A percentile compares a stretch with the other conserved stretches of the same genome.
phyloP scores from a whole-genome alignment of 2,113 vertebrate genomes.

The Heloderma charlesbogerti region DNA sequence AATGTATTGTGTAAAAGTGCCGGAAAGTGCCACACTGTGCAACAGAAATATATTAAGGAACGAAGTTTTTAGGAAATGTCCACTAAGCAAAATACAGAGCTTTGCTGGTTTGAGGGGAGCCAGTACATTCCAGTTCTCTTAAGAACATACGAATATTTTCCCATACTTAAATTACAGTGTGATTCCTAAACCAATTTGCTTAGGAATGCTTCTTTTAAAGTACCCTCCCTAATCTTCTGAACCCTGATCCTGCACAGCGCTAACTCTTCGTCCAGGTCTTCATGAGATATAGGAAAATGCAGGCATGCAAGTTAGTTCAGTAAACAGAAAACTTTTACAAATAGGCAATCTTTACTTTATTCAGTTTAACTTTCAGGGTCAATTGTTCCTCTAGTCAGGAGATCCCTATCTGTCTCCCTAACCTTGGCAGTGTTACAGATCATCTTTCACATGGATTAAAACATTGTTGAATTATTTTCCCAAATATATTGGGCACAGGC shows the following conservation, averaged over 20 bases:
- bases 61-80: not conserved
- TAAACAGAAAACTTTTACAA: not conserved
- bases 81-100: rapidly evolving
- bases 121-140: not conserved
- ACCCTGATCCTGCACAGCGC: not conserved
- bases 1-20: not conserved
- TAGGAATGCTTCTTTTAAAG: not conserved
- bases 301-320: not conserved
- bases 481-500: not conserved
- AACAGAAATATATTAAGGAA: not conserved
- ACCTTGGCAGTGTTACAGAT: constrained; percentile 11
- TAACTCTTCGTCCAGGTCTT: not conserved
- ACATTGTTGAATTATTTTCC: constrained; percentile 13
- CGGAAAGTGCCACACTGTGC: constrained; percentile 2
- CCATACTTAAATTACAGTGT: not conserved
- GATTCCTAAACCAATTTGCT: not conserved
- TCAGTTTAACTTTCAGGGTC: not conserved
- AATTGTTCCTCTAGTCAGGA: constrained; percentile 1
- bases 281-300: not conserved
- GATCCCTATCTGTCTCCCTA: not conserved
- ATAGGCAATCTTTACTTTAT: not conserved
- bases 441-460: not conserved
- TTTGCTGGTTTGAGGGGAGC: not conserved
- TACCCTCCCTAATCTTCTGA: not conserved
- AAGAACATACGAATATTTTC: not conserved